These are phyloP conservation scores for Andricus quercusramuli DNA, from an alignment of 2,888 invertebrate genomes.

Conservation along the genomic window DNA sequence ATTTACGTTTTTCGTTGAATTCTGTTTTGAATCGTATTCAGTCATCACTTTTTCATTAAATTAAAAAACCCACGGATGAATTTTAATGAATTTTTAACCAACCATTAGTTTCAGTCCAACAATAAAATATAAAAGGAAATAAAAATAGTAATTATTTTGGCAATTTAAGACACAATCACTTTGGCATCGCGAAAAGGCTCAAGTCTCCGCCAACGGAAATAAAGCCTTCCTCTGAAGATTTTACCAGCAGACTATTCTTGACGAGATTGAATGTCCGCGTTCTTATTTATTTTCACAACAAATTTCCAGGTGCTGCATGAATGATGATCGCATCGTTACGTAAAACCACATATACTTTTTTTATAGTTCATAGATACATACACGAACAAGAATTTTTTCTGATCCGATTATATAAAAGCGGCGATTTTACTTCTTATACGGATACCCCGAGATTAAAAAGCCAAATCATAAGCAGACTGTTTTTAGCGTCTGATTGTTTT, in stretches of 20 bases:
- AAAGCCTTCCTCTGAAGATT: conserved; percentile 13
- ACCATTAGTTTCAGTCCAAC: background rate
- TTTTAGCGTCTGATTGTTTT: conserved; percentile 2
- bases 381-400: background rate
- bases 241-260: conserved; percentile 13
- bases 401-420: conserved; percentile 20
- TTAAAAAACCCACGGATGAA: too few relatives aligned
- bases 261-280: conserved; percentile 25
- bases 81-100: background rate
- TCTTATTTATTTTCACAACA: conserved; percentile 38
- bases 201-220: background rate
- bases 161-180: background rate
- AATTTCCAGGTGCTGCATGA: conserved; percentile 13
- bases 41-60: too few relatives aligned
- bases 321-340: conserved; percentile 1
- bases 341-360: background rate
- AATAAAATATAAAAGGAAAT: background rate
- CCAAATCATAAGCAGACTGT: background rate
- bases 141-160: background rate
- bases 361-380: background rate
- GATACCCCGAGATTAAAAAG: conserved; percentile 5
- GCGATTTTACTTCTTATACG: background rate
- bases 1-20: background rate
- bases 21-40: background rate
- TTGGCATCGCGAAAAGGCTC: background rate